phyloP scores from a whole-genome alignment of 64 coral and sea anemone species.

The Hydrozoanthus tunicans region DNA sequence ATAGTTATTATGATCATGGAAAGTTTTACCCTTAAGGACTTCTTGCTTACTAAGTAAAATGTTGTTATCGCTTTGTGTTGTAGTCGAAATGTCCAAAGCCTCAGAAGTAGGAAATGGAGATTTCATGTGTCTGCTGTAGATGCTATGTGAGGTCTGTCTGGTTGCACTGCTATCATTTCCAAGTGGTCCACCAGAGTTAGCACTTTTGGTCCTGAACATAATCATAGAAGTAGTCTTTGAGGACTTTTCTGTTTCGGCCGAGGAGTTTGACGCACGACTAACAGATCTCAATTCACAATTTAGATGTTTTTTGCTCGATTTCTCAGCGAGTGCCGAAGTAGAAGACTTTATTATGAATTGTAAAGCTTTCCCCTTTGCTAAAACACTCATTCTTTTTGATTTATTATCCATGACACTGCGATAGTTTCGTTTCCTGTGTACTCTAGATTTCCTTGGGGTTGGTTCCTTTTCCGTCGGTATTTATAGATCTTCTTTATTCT shows the following conservation, averaged over 20 bases:
- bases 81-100: background rate
- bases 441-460: background rate
- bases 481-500: background rate
- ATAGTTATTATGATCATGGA: background rate
- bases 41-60: too few species aligned
- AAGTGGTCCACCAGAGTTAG: background rate
- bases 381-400: background rate
- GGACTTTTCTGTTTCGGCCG: background rate
- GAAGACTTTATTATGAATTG: background rate
- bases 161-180: background rate
- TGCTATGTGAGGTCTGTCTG: background rate
- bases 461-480: background rate
- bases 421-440: background rate
- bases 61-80: background rate
- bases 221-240: background rate
- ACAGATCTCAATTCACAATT: background rate
- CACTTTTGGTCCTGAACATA: background rate
- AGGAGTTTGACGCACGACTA: background rate
- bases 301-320: background rate
- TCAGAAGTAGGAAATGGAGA: background rate
- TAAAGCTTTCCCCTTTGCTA: background rate
- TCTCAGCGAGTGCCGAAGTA: background rate
- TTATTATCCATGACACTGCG: background rate
- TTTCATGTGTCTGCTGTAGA: slow-evolving; percentile 58
- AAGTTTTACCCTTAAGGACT: too few species aligned